A percentile compares a stretch with the other conserved stretches of the same genome.
Evolutionary conservation across 2,113 vertebrate species (phyloP).

Genomic region (Solenodon paradoxus): DNA sequence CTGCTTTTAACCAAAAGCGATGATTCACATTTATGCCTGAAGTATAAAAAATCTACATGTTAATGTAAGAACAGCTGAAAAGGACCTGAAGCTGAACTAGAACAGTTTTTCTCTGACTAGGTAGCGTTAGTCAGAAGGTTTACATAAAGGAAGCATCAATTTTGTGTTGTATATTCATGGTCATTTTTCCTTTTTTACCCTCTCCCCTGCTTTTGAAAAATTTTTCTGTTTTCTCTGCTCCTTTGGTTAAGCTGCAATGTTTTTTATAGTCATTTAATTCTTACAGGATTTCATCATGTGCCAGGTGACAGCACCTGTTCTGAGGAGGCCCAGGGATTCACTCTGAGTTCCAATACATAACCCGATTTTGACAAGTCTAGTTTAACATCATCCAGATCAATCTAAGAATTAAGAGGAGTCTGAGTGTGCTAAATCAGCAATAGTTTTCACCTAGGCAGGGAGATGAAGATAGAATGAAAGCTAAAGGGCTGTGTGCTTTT

Average conservation of each 20-base stretch:
- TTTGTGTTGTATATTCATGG: neutral
- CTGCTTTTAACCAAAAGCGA: neutral
- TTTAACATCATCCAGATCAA: conserved; percentile 62
- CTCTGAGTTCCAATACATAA: conserved; percentile 69
- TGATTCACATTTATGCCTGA: neutral
- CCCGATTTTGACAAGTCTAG: conserved; percentile 60
- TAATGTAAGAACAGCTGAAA: neutral
- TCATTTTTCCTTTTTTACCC: neutral
- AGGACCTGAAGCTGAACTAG: neutral
- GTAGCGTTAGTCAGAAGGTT: neutral
- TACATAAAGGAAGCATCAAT: neutral
- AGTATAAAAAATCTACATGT: neutral
- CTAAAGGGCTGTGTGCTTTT: conserved; percentile 59
- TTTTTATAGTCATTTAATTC: conserved; percentile 27
- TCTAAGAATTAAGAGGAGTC: conserved; percentile 66
- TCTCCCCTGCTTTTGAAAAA: neutral
- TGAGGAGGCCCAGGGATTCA: neutral
- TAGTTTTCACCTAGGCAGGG: conserved; percentile 59
- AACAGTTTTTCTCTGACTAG: neutral
- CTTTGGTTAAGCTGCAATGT: neutral
- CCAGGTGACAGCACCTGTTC: neutral
- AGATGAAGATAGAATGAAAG: conserved; percentile 70
- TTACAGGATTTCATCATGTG: conserved; percentile 54
- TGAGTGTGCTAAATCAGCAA: conserved; percentile 75
- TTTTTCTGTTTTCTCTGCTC: neutral